phyloP scores from a whole-genome alignment of 2,113 vertebrate species.

The Aegotheles bennettii region DNA sequence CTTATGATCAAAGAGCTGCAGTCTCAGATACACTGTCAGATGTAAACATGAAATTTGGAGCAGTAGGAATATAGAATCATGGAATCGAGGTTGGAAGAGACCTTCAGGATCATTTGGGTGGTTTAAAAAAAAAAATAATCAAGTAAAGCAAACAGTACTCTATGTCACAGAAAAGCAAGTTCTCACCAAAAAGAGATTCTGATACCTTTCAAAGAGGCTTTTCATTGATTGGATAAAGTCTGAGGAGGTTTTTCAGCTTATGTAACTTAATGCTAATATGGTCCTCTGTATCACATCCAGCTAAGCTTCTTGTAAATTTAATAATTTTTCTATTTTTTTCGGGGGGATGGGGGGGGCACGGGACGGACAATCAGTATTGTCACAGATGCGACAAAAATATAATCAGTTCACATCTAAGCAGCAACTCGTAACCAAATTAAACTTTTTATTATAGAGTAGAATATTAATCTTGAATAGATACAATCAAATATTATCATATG shows the following conservation, averaged over 20 bases:
- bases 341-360: no score
- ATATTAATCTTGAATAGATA: neutral
- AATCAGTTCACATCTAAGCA: neutral
- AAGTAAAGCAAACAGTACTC: neutral
- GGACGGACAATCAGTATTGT: neutral
- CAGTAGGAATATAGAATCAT: neutral
- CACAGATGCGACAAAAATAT: neutral
- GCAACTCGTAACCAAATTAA: neutral
- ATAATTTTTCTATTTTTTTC: no score
- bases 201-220: neutral
- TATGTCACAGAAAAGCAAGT: neutral
- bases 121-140: neutral
- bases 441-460: neutral
- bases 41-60: neutral
- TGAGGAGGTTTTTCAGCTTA: neutral
- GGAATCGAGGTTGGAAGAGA: no score
- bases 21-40: neutral
- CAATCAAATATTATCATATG: neutral
- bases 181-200: neutral
- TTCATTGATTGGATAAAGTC: neutral
- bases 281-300: neutral
- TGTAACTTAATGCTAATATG: neutral
- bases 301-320: neutral
- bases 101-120: no score
- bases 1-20: neutral